Evolutionary conservation across 2,113 vertebrate species (phyloP).

Genomic region (Fregetta grallaria): DNA sequence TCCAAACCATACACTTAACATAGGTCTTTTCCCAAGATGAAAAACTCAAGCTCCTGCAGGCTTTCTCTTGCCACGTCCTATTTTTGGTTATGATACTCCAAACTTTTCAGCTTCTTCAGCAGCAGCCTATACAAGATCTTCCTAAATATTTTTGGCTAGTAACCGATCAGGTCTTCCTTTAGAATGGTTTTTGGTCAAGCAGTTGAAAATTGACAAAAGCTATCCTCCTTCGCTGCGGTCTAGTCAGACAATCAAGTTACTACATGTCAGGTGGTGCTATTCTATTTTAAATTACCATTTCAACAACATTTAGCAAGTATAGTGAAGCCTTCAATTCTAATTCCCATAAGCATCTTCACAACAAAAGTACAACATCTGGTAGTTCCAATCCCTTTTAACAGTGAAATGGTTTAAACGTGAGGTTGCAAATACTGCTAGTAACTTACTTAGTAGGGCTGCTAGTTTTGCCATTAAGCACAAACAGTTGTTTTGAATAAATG

Average conservation of each 20-base stretch:
- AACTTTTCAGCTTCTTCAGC: background rate
- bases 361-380: background rate
- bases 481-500: background rate
- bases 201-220: background rate
- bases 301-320: background rate
- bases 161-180: background rate
- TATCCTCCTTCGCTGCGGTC: background rate
- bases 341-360: background rate
- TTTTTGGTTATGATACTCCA: background rate
- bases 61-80: rapidly evolving
- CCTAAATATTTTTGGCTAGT: background rate
- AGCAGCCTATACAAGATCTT: background rate
- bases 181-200: background rate
- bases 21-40: background rate
- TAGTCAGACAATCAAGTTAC: background rate
- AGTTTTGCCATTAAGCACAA: background rate
- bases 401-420: background rate
- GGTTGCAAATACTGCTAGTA: background rate
- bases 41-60: background rate
- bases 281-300: background rate
- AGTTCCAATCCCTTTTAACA: background rate
- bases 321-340: background rate
- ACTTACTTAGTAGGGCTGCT: background rate
- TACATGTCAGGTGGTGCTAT: rapidly evolving
- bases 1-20: background rate